Percentiles rank a stretch among this genome's conserved stretches.
phyloP scores from a whole-genome alignment of 2,797 vertebrate genomes.

The Ficedula albicollis region DNA sequence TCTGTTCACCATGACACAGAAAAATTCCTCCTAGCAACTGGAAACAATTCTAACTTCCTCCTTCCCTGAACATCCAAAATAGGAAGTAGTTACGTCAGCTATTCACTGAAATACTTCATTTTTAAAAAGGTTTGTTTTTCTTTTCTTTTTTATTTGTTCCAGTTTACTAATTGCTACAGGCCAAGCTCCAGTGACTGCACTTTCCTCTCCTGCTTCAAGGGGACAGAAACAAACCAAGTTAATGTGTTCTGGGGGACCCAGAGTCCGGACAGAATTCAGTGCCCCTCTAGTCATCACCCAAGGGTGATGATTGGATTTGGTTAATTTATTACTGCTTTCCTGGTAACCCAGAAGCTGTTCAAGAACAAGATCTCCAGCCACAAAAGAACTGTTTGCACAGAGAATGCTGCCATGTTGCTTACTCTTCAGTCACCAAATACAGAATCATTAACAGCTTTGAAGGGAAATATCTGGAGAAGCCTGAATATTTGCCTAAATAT shows the following conservation, averaged over 20 bases:
- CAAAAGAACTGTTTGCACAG: slow-evolving; percentile 28
- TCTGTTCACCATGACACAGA: not conserved
- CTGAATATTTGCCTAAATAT: not conserved
- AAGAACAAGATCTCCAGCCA: not conserved
- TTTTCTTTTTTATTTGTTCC: not conserved
- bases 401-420: not conserved
- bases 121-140: not conserved
- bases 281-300: not conserved
- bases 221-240: not conserved
- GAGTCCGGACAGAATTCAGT: not conserved
- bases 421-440: not conserved
- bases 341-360: not conserved
- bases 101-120: not conserved
- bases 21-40: not conserved
- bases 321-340: not conserved
- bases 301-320: not conserved
- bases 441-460: not conserved
- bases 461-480: not conserved
- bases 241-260: not conserved
- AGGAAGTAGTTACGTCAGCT: slow-evolving; percentile 18
- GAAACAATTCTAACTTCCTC: not conserved
- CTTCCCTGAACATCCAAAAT: not conserved
- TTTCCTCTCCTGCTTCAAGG: not conserved
- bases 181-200: not conserved
- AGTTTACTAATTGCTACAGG: not conserved